Conservation (phyloP, 2,888 invertebrate genomes). For the Scaptomyza caliginosa region DNA sequence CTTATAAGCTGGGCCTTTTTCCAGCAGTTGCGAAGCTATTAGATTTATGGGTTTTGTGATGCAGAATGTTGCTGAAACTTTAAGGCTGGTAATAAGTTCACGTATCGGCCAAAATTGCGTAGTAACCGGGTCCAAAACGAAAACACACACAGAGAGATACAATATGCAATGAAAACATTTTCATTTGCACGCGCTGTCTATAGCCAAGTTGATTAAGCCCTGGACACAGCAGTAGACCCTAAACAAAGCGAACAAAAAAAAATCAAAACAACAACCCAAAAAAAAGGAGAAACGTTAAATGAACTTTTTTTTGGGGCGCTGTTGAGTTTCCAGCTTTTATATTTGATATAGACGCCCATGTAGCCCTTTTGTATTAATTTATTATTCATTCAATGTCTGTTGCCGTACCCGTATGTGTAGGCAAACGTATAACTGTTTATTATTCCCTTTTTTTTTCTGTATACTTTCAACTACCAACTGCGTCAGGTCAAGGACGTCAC, state of each 20-base stretch:
- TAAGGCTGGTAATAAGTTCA: conserved; percentile 50
- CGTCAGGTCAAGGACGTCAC: conserved; percentile 87
- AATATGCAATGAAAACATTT: conserved; percentile 3
- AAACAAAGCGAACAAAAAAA: not conserved
- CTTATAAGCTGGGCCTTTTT: conserved; percentile 10
- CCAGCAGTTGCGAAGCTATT: conserved; percentile 37
- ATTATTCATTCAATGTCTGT: conserved; percentile 70
- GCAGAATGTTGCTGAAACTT: conserved; percentile 32
- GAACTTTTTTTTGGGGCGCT: conserved; percentile 40
- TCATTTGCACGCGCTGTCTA: conserved; percentile 36
- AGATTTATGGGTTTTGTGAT: not conserved
- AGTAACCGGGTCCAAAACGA: conserved; percentile 16
- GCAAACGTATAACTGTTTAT: conserved; percentile 54
- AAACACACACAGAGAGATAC: rapidly evolving
- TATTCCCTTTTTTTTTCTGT: conserved; percentile 27
- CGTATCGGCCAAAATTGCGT: conserved; percentile 33
- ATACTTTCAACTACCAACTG: not conserved
- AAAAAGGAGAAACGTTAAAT: conserved; percentile 7
- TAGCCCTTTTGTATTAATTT: conserved; percentile 56
- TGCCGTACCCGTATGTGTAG: conserved; percentile 42
- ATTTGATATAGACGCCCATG: conserved; percentile 51
- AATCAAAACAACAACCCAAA: not conserved
- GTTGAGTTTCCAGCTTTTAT: conserved; percentile 54
- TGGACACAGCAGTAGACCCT: conserved; percentile 4
- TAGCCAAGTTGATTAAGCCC: conserved; percentile 53